phyloP scores from a whole-genome alignment of 1,140 invertebrate species.

The Proctacanthus coquilletti region DNA sequence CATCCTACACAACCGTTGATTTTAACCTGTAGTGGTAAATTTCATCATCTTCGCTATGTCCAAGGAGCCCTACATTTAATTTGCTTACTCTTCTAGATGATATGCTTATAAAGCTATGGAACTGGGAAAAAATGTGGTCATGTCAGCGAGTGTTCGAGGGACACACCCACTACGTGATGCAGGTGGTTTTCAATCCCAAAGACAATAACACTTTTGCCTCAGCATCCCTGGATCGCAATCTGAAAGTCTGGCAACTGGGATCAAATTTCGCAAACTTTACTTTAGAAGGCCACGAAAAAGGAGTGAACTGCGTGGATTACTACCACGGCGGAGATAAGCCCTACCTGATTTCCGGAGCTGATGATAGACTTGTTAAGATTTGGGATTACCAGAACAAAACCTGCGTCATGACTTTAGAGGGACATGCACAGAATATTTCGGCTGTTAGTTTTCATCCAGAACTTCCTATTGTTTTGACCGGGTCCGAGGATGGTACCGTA shows the following conservation, averaged over 20 bases:
- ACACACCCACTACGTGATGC: conserved; percentile 99
- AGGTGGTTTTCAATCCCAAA: conserved; percentile 98
- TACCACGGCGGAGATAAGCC: conserved; percentile 99
- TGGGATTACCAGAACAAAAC: conserved; percentile 99
- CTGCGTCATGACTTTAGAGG: conserved; percentile 96
- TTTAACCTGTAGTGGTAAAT: conserved; percentile 82
- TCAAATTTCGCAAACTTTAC: conserved; percentile 97
- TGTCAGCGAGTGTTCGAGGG: conserved; percentile 97
- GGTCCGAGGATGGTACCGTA: conserved; percentile 94
- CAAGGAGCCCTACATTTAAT: not conserved
- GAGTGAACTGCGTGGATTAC: conserved; percentile 98
- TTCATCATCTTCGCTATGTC: not conserved
- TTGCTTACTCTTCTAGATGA: conserved; percentile 56
- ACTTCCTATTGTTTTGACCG: conserved; percentile 90
- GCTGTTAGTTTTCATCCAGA: conserved; percentile 92
- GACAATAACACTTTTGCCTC: conserved; percentile 99
- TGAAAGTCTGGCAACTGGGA: conserved; percentile 97
- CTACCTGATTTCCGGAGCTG: conserved; percentile 96
- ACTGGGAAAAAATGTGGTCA: conserved; percentile 97
- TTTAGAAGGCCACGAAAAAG: conserved; percentile 95
- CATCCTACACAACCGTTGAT: conserved; percentile 97
- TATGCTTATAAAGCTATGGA: conserved; percentile 98
- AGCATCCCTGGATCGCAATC: conserved; percentile 90
- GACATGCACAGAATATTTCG: conserved; percentile 92
- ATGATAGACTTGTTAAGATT: conserved; percentile 94